Conservation (phyloP, 30 jellyfish, hydroid and myxozoan genomes). For the Chrysaora quinquecirrha region DNA sequence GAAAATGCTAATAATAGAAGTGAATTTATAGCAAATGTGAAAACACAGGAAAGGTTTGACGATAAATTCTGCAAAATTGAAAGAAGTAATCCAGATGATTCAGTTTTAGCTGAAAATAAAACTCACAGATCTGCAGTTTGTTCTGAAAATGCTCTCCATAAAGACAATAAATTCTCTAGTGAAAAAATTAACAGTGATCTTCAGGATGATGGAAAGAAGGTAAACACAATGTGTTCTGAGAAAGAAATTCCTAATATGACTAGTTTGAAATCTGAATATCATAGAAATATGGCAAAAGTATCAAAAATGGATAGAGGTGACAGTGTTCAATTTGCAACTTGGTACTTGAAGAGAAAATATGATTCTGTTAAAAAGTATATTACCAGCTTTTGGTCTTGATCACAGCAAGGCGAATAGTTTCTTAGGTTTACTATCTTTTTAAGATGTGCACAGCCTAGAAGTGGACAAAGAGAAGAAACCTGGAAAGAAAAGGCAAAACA, state of each 20-base stretch:
- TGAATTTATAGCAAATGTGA: no score
- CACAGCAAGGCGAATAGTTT: no score
- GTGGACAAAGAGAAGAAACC: no score
- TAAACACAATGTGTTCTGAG: not conserved
- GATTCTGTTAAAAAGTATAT: not conserved
- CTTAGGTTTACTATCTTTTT: no score
- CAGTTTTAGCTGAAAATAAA: no score
- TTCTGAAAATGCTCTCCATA: not conserved
- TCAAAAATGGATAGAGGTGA: not conserved
- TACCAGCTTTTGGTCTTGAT: not conserved
- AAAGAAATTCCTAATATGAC: not conserved
- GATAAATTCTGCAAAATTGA: no score
- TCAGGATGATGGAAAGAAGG: not conserved
- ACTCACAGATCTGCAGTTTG: not conserved
- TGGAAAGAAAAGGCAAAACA: no score
- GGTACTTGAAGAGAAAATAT: not conserved
- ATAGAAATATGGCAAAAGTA: not conserved
- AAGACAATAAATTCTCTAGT: not conserved
- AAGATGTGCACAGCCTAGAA: no score
- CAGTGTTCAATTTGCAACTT: not conserved
- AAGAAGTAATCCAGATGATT: no score
- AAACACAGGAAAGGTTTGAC: no score
- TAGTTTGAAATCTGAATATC: not conserved
- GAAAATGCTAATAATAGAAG: no score
- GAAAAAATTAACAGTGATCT: not conserved